Conservation (phyloP, 2,113 vertebrate genomes). For the Microcebus ravelobensis region DNA sequence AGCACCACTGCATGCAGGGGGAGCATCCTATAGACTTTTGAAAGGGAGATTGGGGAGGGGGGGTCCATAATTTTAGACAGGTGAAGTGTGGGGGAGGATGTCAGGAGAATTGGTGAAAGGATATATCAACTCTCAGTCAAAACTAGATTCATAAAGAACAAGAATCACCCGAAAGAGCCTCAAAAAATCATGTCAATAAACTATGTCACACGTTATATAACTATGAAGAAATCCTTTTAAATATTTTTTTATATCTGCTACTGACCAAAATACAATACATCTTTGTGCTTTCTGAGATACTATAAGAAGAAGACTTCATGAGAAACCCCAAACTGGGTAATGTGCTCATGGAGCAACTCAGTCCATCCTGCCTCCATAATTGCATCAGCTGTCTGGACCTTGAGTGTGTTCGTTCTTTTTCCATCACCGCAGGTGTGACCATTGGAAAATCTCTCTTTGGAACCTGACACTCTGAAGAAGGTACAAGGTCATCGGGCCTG, state of each 20-base stretch:
- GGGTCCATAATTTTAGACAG: neutral
- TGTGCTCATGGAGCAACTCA: neutral
- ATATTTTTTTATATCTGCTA: neutral
- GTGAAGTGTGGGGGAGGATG: neutral
- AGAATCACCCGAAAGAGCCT: neutral
- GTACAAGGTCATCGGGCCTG: neutral
- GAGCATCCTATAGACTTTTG: neutral
- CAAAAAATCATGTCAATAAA: constrained; percentile 16
- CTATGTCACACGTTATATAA: neutral
- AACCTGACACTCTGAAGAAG: neutral
- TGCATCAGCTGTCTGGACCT: neutral
- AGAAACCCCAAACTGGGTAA: neutral
- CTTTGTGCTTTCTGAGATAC: neutral
- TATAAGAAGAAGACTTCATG: neutral
- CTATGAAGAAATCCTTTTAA: constrained; percentile 34
- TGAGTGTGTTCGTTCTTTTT: neutral
- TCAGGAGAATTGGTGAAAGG: neutral
- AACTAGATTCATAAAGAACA: neutral
- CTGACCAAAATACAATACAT: neutral
- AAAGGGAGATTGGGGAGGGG: neutral
- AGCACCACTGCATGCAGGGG: neutral
- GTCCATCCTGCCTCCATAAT: neutral
- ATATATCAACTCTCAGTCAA: neutral
- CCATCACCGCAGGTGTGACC: neutral
- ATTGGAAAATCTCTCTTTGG: neutral